Evolutionary conservation across 2,888 invertebrate species (phyloP).

Genomic region (Netelia virgata): DNA sequence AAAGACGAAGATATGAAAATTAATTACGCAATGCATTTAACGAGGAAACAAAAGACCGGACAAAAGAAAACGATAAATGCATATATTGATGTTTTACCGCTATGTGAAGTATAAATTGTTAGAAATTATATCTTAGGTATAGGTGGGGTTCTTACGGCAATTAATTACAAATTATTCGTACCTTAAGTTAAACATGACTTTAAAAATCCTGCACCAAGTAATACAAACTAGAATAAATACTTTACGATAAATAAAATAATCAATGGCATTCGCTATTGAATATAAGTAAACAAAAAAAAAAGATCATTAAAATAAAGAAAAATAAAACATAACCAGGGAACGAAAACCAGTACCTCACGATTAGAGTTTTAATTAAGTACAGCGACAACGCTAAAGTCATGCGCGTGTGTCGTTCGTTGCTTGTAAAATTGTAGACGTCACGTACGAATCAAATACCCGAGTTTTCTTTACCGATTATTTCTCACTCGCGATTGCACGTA

Average conservation of each 20-base stretch:
- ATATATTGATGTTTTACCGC: conserved; percentile 4
- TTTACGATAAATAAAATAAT: conserved; percentile 61
- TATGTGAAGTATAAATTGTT: conserved; percentile 32
- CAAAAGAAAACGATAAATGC: conserved; percentile 38
- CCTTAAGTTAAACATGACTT: conserved; percentile 51
- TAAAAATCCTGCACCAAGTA: conserved; percentile 62
- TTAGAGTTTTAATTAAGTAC: conserved; percentile 63
- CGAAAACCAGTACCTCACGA: conserved; percentile 60
- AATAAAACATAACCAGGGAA: conserved; percentile 49
- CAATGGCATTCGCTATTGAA: conserved; percentile 65
- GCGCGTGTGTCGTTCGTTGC: conserved; percentile 54
- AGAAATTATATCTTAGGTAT: conserved; percentile 65
- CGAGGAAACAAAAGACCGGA: conserved; percentile 18
- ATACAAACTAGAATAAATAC: conserved; percentile 62
- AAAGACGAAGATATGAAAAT: conserved; percentile 58
- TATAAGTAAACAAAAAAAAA: conserved; percentile 52
- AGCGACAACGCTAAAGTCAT: conserved; percentile 37
- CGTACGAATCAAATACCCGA: conserved; percentile 33
- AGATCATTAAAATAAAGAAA: conserved; percentile 17
- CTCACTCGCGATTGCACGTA: conserved; percentile 56
- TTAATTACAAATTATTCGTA: conserved; percentile 55
- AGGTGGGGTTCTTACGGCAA: conserved; percentile 65
- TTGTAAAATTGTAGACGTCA: conserved; percentile 42
- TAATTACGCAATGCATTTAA: conserved; percentile 34
- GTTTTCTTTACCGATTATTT: conserved; percentile 40